Evolutionary conservation across 2,797 vertebrate genomes (phyloP), one percentile per base, ranked within the genome.

Genomic region (Coreius guichenoti): DNA sequence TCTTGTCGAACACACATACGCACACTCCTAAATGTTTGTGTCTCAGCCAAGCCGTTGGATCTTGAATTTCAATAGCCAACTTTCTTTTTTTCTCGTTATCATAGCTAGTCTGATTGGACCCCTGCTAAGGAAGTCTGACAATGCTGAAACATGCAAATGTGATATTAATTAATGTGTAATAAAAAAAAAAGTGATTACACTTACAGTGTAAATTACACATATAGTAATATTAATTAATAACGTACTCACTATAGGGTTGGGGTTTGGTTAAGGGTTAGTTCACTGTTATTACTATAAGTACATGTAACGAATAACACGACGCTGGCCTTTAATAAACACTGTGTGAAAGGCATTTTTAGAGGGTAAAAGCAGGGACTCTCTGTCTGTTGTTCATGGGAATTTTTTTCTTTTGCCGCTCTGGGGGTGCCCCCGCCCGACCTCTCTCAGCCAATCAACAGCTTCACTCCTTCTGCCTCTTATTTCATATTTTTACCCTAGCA

Each of bases 401-500:
- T 77, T 69, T 87, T 31, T 51, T 51, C 6, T 14, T 39, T 33
- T 77, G 69, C 51, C 78, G 23, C 58, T 67, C 86, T 79, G 78
- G 84, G 58, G 68, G 43, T 84, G 76, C 65, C 83, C 80, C 83
- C 82, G 11, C 89, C 91, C 83, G 61, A 47, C 68, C 69, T 36
- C 36, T 26, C 31, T n/a, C 29, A 4, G 36, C 91, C 88, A 91
- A 90, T 91, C 87, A 61, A 36, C 77, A 56, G 76, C 79, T 39
- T 56, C 86, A 58, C 81, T 76, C 72, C 67, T 36, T 39, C 78
- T 83, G 81, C 70, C 80, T 73, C 51, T 86, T 74, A 88, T 78
- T 87, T 91, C 81, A 80, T 67, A 75, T 84, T 72, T 87, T 90
- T 79, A 79, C 87, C 91, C 75, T 91, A 91, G 91, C 91, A 92